Evolutionary conservation across 2,113 vertebrate species (phyloP).

Genomic region (Chionomys nivalis): DNA sequence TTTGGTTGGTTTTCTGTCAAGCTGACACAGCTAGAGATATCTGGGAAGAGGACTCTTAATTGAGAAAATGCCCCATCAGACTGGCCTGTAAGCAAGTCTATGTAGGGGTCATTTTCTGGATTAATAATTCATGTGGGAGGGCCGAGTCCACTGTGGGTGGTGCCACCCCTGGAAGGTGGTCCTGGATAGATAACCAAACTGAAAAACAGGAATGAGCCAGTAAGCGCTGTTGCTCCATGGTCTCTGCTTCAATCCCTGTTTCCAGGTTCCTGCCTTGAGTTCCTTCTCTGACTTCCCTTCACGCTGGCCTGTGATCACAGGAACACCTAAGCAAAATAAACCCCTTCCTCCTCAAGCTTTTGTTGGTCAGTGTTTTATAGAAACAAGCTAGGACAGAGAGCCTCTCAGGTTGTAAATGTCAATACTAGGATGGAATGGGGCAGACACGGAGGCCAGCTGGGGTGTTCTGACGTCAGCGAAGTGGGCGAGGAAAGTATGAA

Average conservation of each 20-base stretch:
- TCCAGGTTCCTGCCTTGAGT: not conserved
- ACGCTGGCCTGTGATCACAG: too few species aligned
- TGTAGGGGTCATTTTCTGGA: not conserved
- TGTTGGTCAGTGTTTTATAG: not conserved
- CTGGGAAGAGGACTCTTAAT: not conserved
- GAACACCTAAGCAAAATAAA: not conserved
- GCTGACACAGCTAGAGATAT: not conserved
- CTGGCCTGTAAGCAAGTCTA: not conserved
- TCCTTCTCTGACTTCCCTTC: not conserved
- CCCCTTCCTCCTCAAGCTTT: not conserved
- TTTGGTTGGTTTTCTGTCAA: not conserved
- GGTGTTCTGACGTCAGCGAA: not conserved
- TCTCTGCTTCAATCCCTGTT: not conserved
- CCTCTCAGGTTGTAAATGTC: not conserved
- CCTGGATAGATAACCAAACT: not conserved
- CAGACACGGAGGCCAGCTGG: not conserved
- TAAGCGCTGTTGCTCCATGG: too few species aligned
- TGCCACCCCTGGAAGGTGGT: not conserved
- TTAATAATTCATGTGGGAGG: not conserved
- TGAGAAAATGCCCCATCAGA: not conserved
- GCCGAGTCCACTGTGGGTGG: too few species aligned
- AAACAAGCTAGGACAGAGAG: not conserved
- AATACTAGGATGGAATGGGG: not conserved
- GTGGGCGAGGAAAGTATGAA: too few species aligned
- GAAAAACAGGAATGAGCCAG: not conserved